Evolutionary conservation across 2,888 invertebrate species (phyloP), one percentile per base, ranked within the genome.

Genomic region (Drosophila seclusa): DNA sequence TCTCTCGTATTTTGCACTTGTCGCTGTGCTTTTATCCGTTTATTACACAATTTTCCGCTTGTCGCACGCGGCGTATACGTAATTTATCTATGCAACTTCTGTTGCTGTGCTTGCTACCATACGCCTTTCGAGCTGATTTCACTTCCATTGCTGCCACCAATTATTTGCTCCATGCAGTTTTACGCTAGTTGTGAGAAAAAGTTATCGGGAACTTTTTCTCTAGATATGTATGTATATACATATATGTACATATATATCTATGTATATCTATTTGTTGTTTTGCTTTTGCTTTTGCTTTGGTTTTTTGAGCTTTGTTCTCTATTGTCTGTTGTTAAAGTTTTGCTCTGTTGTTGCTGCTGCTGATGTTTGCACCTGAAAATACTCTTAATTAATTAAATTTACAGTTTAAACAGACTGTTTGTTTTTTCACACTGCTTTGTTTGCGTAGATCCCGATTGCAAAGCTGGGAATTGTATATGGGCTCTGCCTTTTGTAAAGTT

Each of bases 381-480:
- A 69, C 36, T 71, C 70, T 71, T 80, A 78, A 80, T 80, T 81
- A 80, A 80, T 80, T 74, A 71, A 81, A 80, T 80, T 81, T 80
- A 61, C 68, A 65, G 54, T 78, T 68, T 71, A 58, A 63, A 45
- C 29, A 38, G 53, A 58, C 63, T 27, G 29, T 49, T 68, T 59
- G 54, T 73, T 60, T 60, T 75, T 52, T 61, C 74, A 50, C 74
- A 74, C 34, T 49, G 58, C 64, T 54, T 52, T 69, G 45, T 58
- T 49, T 59, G 49, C 61, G 49, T 59, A 29, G 68, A 32, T 31
- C 36, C 40, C 11, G 10, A 38, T 49, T 32, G 31, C 24, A n/a
- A n/a, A 31, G 61, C 75, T 74, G 76, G 65, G 66, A 70, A 64
- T 40, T 36, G 16, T 63, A 38, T 38, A 29, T 40, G 67, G 54